Percentiles rank a stretch among this genome's conserved stretches.
phyloP scores from a whole-genome alignment of 1,140 invertebrate genomes.

The Drosophila parvula region DNA sequence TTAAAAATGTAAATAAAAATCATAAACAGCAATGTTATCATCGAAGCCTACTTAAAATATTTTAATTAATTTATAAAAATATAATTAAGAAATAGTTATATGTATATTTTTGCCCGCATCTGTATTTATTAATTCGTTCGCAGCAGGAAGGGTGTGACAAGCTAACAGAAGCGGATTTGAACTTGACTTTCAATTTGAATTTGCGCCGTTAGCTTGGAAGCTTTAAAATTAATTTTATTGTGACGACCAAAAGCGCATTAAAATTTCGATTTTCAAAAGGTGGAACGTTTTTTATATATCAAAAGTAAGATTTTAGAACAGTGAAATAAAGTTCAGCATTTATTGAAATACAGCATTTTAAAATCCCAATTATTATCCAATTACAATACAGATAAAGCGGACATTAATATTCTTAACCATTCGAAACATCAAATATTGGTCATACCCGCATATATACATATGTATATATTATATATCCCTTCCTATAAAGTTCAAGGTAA shows the following conservation, averaged over 20 bases:
- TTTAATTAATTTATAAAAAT: no score
- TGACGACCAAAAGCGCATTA: background rate
- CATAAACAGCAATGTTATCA: no score
- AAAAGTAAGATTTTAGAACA: background rate
- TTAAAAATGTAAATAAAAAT: no score
- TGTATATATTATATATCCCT: no score
- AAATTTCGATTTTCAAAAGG: background rate
- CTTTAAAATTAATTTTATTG: conserved; percentile 6
- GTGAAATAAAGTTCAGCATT: background rate
- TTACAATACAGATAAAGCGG: background rate
- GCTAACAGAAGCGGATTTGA: conserved; percentile 35
- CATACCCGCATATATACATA: background rate
- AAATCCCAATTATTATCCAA: background rate
- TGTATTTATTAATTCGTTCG: conserved; percentile 13
- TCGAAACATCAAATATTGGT: background rate
- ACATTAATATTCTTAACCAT: background rate
- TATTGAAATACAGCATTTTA: background rate
- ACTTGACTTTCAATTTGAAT: conserved; percentile 41
- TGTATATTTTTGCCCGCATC: background rate
- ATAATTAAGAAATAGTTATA: no score
- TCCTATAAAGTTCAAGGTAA: conserved; percentile 22
- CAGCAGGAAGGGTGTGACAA: conserved; percentile 34
- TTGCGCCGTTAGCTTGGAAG: conserved; percentile 34
- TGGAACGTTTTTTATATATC: background rate
- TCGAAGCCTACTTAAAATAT: no score